Percentiles rank a stretch among this genome's conserved stretches.
phyloP scores from a whole-genome alignment of 35 echinoderm and acorn worm genomes.

The Lytechinus variegatus region DNA sequence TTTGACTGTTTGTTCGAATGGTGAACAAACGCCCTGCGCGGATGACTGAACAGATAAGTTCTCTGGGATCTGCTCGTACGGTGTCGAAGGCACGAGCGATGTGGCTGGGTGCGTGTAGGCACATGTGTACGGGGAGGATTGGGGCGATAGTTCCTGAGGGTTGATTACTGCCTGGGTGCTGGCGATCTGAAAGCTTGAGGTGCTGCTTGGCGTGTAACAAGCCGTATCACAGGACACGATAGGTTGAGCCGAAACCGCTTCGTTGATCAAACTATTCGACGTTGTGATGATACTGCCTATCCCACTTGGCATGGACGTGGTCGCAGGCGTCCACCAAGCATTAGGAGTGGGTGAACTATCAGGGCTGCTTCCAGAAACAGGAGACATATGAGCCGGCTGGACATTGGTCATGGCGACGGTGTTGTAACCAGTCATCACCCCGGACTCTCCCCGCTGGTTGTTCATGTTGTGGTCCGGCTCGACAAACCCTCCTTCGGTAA shows the following conservation, averaged over 20 bases:
- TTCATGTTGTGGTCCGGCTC: constrained; percentile 97
- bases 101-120: constrained; percentile 67
- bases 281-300: constrained; percentile 92
- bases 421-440: constrained; percentile 51
- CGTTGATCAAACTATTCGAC: constrained; percentile 90
- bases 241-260: constrained; percentile 53
- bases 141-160: constrained; percentile 49
- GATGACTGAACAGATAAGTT: constrained; percentile 31
- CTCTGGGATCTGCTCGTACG: constrained; percentile 25
- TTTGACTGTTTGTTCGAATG: constrained; percentile 62
- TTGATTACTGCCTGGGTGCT: constrained; percentile 54
- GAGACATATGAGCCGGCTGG: constrained; percentile 64
- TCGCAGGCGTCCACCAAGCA: constrained; percentile 59
- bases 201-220: constrained; percentile 61
- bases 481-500: constrained; percentile 72
- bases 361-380: constrained; percentile 70
- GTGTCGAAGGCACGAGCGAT: constrained; percentile 33
- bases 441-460: constrained; percentile 50
- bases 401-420: constrained; percentile 58
- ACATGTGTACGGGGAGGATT: constrained; percentile 63
- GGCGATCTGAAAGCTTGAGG: constrained; percentile 58
- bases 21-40: neutral
- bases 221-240: constrained; percentile 30
- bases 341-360: constrained; percentile 66
- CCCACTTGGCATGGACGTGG: constrained; percentile 62